These are phyloP conservation scores for Nephotettix cincticeps DNA, from an alignment of 1,140 invertebrate genomes.

Conservation along the genomic window DNA sequence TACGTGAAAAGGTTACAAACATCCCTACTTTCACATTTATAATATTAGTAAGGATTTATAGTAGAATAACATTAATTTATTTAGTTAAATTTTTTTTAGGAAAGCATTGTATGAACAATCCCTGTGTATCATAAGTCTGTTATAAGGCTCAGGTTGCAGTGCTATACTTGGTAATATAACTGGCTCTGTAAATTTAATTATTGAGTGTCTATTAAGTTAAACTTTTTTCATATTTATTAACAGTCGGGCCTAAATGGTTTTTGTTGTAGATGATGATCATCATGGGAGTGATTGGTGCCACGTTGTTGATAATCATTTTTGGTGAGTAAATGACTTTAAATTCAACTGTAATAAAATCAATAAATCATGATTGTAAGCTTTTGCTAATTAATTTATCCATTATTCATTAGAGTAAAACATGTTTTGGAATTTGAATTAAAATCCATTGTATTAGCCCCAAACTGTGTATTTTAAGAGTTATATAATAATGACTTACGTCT, in stretches of 20 bases:
- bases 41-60: too few species aligned
- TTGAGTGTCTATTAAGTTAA: too few species aligned
- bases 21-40: too few species aligned
- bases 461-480: too few species aligned
- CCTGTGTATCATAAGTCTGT: neutral
- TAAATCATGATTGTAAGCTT: too few species aligned
- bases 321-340: slow-evolving; percentile 51
- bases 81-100: neutral
- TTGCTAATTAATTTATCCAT: too few species aligned
- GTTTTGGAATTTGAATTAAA: too few species aligned
- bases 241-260: slow-evolving; percentile 14
- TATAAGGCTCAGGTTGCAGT: neutral
- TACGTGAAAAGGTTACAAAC: too few species aligned
- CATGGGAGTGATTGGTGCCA: slow-evolving; percentile 76
- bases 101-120: neutral
- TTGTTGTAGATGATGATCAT: slow-evolving; percentile 83
- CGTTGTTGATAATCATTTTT: slow-evolving; percentile 84
- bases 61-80: too few species aligned
- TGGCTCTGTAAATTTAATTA: neutral
- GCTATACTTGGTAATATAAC: neutral
- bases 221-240: neutral
- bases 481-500: too few species aligned
- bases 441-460: too few species aligned
- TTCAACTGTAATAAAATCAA: slow-evolving; percentile 30
- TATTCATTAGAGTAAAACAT: too few species aligned